phyloP scores from a whole-genome alignment of 2,797 vertebrate genomes.

The Pipistrellus pygmaeus region DNA sequence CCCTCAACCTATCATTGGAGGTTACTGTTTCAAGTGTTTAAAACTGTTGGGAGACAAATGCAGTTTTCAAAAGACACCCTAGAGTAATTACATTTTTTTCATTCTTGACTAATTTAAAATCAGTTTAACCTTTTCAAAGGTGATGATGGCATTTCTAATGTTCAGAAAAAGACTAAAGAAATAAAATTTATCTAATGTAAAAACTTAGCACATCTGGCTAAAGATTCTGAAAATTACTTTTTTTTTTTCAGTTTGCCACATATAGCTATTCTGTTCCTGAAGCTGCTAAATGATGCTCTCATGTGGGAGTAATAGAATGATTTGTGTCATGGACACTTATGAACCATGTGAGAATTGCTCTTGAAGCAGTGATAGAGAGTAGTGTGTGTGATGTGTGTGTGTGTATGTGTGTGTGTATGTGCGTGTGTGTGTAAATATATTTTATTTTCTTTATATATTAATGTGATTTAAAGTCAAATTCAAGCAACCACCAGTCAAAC shows the following conservation, averaged over 20 bases:
- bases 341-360: not conserved
- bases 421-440: too few species aligned
- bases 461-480: too few species aligned
- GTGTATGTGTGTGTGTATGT: too few species aligned
- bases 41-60: constrained; percentile 47
- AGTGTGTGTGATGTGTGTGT: too few species aligned
- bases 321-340: too few species aligned
- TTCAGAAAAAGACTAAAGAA: constrained; percentile 59
- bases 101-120: constrained; percentile 72
- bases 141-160: constrained; percentile 72
- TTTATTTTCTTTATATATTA: too few species aligned
- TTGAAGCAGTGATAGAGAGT: not conserved
- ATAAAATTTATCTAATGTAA: constrained; percentile 67
- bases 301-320: rapidly evolving
- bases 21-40: constrained; percentile 35
- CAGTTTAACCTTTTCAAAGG: constrained; percentile 75
- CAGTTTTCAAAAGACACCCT: constrained; percentile 43
- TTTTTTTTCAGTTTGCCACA: not conserved
- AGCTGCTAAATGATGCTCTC: not conserved
- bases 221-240: not conserved
- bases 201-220: constrained; percentile 53
- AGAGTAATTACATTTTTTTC: constrained; percentile 39
- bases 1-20: not conserved
- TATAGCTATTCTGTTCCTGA: not conserved
- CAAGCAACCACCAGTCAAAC: not conserved